Evolutionary conservation across 1,140 invertebrate species (phyloP).

Genomic region (honey bee (Apis mellifera)): DNA sequence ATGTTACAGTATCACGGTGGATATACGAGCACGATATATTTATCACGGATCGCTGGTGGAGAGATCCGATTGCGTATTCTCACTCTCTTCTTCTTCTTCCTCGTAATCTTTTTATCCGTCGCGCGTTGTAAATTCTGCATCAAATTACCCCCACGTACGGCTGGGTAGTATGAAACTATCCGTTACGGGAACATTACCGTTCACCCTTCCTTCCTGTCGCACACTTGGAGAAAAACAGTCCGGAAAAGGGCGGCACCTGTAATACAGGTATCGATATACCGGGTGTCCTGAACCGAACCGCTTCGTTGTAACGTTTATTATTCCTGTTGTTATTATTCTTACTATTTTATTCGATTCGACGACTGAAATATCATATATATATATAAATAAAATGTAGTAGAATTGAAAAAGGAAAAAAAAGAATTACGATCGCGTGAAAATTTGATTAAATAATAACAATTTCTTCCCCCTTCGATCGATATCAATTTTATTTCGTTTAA

Average conservation of each 20-base stretch:
- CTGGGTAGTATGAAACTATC: conserved; percentile 41
- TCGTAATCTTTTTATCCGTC: conserved; percentile 30
- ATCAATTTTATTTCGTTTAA: no score
- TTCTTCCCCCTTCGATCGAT: no score
- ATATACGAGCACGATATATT: not conserved
- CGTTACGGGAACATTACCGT: conserved; percentile 51
- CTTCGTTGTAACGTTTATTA: no score
- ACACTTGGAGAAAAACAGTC: conserved; percentile 60
- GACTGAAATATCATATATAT: no score
- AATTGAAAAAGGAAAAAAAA: no score
- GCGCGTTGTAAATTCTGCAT: conserved; percentile 54
- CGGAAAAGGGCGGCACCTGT: conserved; percentile 76
- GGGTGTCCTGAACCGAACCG: conserved; percentile 53
- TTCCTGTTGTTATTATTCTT: not conserved
- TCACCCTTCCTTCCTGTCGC: conserved; percentile 56
- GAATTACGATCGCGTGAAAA: no score
- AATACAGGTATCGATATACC: conserved; percentile 60
- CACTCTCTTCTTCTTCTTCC: no score
- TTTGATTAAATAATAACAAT: no score
- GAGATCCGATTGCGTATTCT: not conserved
- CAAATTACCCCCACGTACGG: conserved; percentile 41
- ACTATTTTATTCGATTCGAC: not conserved
- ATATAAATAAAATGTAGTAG: no score
- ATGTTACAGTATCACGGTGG: not conserved
- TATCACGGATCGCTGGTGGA: not conserved